These are phyloP conservation scores for Nomada ferruginata DNA, from an alignment of 2,888 invertebrate species.

Conservation along the genomic window DNA sequence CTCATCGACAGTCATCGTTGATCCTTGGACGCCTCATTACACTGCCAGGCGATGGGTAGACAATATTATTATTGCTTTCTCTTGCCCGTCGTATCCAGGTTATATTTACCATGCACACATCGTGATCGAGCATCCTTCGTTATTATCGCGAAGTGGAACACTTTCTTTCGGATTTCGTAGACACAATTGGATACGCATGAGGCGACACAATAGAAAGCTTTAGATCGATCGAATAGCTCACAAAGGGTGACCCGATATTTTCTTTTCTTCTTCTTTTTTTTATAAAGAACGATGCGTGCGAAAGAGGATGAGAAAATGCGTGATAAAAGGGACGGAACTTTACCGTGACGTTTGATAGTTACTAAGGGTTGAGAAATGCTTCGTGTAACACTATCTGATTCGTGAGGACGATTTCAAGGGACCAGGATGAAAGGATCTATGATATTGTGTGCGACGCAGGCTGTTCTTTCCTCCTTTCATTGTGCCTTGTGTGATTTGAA, in stretches of 20 bases:
- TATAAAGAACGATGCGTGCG: neutral
- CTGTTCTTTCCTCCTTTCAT: neutral
- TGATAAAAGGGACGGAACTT: neutral
- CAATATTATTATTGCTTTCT: conserved; percentile 71
- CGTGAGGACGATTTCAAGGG: conserved; percentile 8
- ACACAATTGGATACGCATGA: neutral
- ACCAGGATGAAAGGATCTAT: conserved; percentile 18
- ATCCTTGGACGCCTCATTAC: conserved; percentile 37
- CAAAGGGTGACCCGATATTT: neutral
- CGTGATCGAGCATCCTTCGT: conserved; percentile 18
- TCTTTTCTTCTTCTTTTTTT: neutral
- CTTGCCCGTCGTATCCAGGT: conserved; percentile 63
- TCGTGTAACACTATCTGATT: conserved; percentile 6
- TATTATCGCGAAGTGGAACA: conserved; percentile 43
- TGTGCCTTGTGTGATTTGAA: neutral
- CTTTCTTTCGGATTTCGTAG: conserved; percentile 52
- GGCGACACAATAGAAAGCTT: neutral
- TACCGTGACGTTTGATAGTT: neutral
- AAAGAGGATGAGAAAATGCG: neutral
- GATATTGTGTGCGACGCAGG: neutral
- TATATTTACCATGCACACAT: conserved; percentile 63
- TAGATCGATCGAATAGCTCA: neutral
- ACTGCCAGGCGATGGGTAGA: conserved; percentile 12
- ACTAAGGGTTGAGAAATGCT: neutral
- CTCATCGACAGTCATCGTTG: conserved; percentile 31